A percentile compares a stretch with the other conserved stretches of the same genome.
Conservation (phyloP, 2,888 invertebrate species). For the Thereva unica region DNA sequence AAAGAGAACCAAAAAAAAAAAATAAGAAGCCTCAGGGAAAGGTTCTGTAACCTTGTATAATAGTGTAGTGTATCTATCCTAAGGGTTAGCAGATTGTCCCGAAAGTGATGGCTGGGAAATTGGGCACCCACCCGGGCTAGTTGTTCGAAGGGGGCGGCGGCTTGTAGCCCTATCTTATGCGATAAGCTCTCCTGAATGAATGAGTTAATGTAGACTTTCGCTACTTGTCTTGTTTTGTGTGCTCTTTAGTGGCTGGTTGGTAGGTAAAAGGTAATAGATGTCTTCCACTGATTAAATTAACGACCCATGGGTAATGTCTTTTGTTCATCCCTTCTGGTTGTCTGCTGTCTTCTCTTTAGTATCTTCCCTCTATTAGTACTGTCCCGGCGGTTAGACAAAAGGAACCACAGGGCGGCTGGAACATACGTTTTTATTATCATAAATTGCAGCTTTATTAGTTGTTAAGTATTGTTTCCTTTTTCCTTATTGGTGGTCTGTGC, state of each 20-base stretch:
- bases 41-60: constrained; percentile 6
- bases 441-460: no score
- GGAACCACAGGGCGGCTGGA: no score
- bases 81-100: constrained; percentile 7
- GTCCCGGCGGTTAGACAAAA: no score
- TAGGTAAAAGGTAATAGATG: constrained; percentile 35
- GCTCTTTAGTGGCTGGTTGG: not conserved
- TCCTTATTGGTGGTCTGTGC: no score
- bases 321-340: not conserved
- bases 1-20: constrained; percentile 10
- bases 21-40: constrained; percentile 1
- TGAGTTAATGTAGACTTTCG: constrained; percentile 32
- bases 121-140: constrained; percentile 4
- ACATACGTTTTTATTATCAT: no score
- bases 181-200: constrained; percentile 33
- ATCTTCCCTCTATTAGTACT: no score
- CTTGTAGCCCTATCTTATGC: constrained; percentile 1
- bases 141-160: no score
- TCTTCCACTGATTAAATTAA: constrained; percentile 38
- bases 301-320: constrained; percentile 37
- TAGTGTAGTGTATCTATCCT: constrained; percentile 8
- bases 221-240: constrained; percentile 14
- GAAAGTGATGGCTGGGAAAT: constrained; percentile 29
- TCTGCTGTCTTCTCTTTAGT: no score
- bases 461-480: no score